A percentile compares a stretch with the other conserved stretches of the same genome.
These are phyloP conservation scores for Albula goreensis DNA, from an alignment of 2,113 vertebrate genomes.

Conservation along the genomic window DNA sequence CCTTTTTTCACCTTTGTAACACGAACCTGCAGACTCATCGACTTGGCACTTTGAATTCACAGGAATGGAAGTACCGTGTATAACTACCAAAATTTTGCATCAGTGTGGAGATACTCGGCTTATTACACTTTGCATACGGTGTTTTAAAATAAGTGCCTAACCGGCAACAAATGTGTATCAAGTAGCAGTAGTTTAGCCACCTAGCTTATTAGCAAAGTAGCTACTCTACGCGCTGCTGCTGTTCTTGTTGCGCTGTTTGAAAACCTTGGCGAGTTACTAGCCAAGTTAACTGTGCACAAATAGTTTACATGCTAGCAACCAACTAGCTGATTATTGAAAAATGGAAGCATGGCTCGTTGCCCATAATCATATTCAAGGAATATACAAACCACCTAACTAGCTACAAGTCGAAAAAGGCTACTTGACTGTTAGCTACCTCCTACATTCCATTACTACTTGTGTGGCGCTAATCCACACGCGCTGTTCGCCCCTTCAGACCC, in stretches of 20 bases:
- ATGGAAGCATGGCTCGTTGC: neutral
- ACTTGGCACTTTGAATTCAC: neutral
- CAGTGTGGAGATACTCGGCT: neutral
- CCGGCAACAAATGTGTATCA: neutral
- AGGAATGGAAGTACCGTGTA: neutral
- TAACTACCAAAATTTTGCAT: neutral
- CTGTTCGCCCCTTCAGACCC: neutral
- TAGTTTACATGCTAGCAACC: neutral
- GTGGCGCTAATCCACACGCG: neutral
- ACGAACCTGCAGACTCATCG: neutral
- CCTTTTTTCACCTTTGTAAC: neutral
- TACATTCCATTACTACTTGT: conserved; percentile 14
- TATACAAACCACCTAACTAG: neutral
- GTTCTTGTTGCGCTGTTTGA: neutral
- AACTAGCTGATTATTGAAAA: neutral
- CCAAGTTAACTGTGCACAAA: neutral
- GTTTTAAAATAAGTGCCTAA: neutral
- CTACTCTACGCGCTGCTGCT: neutral
- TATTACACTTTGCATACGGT: neutral
- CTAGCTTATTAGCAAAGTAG: neutral
- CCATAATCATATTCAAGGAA: neutral
- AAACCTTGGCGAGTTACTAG: neutral
- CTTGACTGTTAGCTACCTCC: neutral
- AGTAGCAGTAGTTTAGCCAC: neutral
- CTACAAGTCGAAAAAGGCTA: neutral